phyloP scores from a whole-genome alignment of 2,113 vertebrate species.

The Archocentrus centrarchus region DNA sequence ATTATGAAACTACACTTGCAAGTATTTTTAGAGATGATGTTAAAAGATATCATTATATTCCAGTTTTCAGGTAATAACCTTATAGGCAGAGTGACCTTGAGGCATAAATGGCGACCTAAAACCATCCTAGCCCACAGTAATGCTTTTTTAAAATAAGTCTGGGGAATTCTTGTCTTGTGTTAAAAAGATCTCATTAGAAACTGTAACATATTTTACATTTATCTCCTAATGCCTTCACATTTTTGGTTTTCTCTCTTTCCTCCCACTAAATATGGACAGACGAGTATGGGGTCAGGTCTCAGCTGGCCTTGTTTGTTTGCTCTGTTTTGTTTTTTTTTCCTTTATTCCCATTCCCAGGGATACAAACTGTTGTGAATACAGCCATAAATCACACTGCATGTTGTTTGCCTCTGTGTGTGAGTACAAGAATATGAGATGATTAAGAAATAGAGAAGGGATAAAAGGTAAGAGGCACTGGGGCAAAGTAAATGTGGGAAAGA shows the following conservation, averaged over 20 bases:
- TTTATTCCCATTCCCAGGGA: conserved; percentile 24
- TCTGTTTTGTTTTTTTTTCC: conserved; percentile 1
- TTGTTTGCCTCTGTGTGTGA: background rate
- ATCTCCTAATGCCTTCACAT: background rate
- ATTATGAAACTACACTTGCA: background rate
- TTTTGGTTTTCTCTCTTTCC: background rate
- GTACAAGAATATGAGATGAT: conserved; percentile 3
- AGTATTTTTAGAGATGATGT: background rate
- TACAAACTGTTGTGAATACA: conserved; percentile 26
- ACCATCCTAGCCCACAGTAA: background rate
- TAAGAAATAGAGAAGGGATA: conserved; percentile 1
- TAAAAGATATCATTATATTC: background rate
- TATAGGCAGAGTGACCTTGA: background rate
- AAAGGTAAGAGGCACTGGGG: background rate
- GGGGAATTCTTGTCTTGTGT: background rate
- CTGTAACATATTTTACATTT: background rate
- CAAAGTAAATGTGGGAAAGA: conserved; percentile 15
- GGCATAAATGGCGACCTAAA: background rate
- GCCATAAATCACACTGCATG: conserved; percentile 48
- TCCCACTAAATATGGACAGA: conserved; percentile 37
- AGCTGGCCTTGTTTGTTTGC: conserved; percentile 45
- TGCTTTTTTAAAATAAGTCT: background rate
- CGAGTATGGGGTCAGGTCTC: conserved; percentile 34
- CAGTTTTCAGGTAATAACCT: background rate
- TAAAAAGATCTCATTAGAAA: background rate